Evolutionary conservation across 2,113 vertebrate species (phyloP), one percentile per base, ranked within the genome.

Genomic region (Clarias macrocephalus): DNA sequence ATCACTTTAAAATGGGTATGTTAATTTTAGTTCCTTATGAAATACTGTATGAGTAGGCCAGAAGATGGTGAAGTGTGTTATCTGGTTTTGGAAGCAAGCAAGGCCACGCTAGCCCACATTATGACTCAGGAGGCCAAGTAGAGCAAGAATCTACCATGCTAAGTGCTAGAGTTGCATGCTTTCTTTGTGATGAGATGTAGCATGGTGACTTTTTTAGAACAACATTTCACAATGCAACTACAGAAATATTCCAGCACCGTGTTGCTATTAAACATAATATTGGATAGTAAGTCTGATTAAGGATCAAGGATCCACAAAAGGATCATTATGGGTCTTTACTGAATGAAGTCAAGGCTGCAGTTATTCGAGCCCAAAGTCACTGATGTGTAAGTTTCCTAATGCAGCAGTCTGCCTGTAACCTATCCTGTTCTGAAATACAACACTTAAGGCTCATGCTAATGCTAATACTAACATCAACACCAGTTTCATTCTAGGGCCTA

Each of bases 401-500:
- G 33, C 75, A 86, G 85, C 42, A 66, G 21, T 56, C 42, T 54
- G 28, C 33, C 84, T 68, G 85, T 80, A 80, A 86, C 7, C 16
- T 30, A 80, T 59, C 63, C 63, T 84, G 54, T 59, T 33, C 37
- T 73, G 85, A 70, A 81, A 86, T 59, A 23, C n/a, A 57, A 86
- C 33, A 86, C 79, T 79, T 62, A 57, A 79, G 5, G 48, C 19
- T 56, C 59, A 54, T 66, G 70, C 37, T 85, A 85, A 76, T 62
- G 16, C 37, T 63, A 76, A 79, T 9, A 33, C 65, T 28, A 60
- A 48, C 28, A 54, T 28, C 85, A n/a, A 57, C 62, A 37, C 57
- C 65, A n/a, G 77, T 82, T 82, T 86, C 85, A 73, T 56, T 82
- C 48, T 70, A 81, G 66, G 30, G 66, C n/a, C 66, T 42, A n/a